Conservation (phyloP, 2,113 vertebrate genomes). For the Ochotona princeps region DNA sequence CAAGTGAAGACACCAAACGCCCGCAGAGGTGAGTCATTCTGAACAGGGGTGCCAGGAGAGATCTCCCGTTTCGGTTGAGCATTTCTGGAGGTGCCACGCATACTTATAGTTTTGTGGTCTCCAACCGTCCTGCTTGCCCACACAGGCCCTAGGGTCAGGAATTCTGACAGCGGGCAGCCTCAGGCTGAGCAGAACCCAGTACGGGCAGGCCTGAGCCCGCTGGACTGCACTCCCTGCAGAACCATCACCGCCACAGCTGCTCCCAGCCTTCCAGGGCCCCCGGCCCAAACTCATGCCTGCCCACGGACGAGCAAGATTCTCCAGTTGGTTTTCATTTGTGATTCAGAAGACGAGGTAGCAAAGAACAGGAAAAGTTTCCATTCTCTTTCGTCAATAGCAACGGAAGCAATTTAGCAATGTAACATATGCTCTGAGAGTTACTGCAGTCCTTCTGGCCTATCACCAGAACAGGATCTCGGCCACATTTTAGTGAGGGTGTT, state of each 20-base stretch:
- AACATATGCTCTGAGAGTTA: not conserved
- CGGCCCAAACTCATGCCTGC: not conserved
- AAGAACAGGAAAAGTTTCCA: not conserved
- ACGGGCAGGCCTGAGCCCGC: not conserved
- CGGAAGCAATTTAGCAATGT: not conserved
- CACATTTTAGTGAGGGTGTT: not conserved
- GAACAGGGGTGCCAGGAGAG: not conserved
- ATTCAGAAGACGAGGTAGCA: conserved; percentile 1
- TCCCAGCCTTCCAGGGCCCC: not conserved
- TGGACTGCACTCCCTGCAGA: not conserved
- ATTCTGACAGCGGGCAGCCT: not conserved
- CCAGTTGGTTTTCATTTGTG: not conserved
- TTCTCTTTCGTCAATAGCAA: conserved; percentile 11
- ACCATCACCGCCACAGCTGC: not conserved
- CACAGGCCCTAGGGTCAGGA: not conserved
- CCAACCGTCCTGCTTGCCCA: not conserved
- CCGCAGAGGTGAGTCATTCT: not conserved
- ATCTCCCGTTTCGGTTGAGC: not conserved
- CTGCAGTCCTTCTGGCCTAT: not conserved
- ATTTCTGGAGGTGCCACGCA: not conserved
- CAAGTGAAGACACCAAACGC: not conserved
- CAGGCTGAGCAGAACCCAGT: conserved; percentile 40
- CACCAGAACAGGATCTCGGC: not conserved
- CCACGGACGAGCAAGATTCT: not conserved
- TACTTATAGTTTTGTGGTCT: conserved; percentile 65